Percentiles rank a stretch among this genome's conserved stretches.
Conservation (phyloP, 2,797 vertebrate species). For the Myiotriccus ornatus region DNA sequence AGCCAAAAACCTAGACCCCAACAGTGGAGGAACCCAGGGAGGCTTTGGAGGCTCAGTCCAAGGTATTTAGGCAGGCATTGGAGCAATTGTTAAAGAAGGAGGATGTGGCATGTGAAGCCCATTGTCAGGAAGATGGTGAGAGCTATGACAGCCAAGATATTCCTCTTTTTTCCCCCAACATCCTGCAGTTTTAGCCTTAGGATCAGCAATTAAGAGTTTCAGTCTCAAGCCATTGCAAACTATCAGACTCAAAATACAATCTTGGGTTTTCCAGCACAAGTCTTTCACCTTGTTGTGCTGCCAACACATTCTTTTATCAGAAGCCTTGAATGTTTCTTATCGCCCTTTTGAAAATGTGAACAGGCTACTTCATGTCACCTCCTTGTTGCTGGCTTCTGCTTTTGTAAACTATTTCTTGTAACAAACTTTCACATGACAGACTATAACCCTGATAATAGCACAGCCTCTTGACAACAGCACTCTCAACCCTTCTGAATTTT, state of each 20-base stretch:
- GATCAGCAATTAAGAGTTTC: not conserved
- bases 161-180: not conserved
- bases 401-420: not conserved
- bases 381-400: not conserved
- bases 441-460: not conserved
- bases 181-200: not conserved
- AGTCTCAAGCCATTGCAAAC: not conserved
- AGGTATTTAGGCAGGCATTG: not conserved
- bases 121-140: not conserved
- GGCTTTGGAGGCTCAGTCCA: not conserved
- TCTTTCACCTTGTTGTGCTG: not conserved
- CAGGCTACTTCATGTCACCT: not conserved
- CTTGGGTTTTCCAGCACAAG: not conserved
- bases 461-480: not conserved
- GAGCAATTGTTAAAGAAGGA: not conserved
- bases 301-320: not conserved
- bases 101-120: not conserved
- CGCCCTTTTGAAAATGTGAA: not conserved
- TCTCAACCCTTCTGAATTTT: not conserved
- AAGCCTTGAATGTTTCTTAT: not conserved
- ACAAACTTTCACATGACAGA: not conserved
- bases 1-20: not conserved
- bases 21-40: not conserved
- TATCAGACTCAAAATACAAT: accelerated
- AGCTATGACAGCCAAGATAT: not conserved